phyloP scores from a whole-genome alignment of 2,888 invertebrate genomes.

The Abscondita cerata region DNA sequence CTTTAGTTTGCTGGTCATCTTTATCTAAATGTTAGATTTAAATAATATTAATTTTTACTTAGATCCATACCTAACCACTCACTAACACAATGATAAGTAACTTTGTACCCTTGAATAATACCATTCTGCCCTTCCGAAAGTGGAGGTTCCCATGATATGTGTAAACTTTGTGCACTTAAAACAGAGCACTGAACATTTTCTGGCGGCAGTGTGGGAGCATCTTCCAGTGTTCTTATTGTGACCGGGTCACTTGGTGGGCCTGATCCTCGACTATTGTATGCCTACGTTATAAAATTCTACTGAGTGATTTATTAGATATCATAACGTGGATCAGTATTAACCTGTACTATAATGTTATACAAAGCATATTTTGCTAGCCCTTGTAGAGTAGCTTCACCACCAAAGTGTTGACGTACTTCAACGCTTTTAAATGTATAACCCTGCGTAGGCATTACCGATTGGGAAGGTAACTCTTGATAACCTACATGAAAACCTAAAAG shows the following conservation, averaged over 20 bases:
- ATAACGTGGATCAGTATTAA: conserved; percentile 33
- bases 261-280: conserved; percentile 85
- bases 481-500: conserved; percentile 88
- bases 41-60: background rate
- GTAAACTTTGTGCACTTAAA: conserved; percentile 81
- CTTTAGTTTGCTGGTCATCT: conserved; percentile 79
- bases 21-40: conserved; percentile 62
- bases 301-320: too few relatives aligned
- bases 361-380: conserved; percentile 80
- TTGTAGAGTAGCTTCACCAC: conserved; percentile 71
- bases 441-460: conserved; percentile 54
- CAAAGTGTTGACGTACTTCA: conserved; percentile 75
- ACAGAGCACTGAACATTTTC: conserved; percentile 83
- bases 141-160: conserved; percentile 87
- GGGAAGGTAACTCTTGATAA: conserved; percentile 71
- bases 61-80: conserved; percentile 77
- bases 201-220: conserved; percentile 86
- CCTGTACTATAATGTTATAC: conserved; percentile 84
- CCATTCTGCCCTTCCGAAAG: conserved; percentile 84
- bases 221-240: conserved; percentile 81
- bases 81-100: conserved; percentile 79
- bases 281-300: conserved; percentile 62
- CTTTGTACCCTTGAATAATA: conserved; percentile 83
- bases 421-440: conserved; percentile 79
- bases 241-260: conserved; percentile 85